These are phyloP conservation scores for Jaculus jaculus DNA, from an alignment of 2,113 vertebrate genomes.

Conservation along the genomic window DNA sequence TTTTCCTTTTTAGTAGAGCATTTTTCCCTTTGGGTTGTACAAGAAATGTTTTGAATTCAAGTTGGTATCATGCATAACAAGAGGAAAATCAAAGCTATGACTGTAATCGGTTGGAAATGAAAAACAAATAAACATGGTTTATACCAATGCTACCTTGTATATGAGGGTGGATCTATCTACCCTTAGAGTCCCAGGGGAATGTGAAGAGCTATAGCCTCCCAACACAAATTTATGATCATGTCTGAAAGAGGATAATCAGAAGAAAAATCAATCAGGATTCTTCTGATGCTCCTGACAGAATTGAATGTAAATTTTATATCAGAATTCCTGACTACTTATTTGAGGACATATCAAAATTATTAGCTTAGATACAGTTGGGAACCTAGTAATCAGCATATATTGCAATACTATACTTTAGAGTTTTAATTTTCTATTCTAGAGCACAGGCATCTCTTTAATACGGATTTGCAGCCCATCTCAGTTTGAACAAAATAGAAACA, in stretches of 20 bases:
- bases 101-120: slow-evolving; percentile 25
- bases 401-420: not conserved
- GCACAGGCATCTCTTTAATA: not conserved
- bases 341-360: not conserved
- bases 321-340: not conserved
- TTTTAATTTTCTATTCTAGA: not conserved
- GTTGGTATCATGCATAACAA: slow-evolving; percentile 57
- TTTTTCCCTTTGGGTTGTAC: slow-evolving; percentile 66
- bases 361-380: not conserved
- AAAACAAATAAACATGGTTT: too few relatives aligned
- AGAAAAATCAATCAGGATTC: not conserved
- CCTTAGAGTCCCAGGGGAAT: not conserved
- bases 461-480: not conserved
- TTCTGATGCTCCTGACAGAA: not conserved
- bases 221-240: not conserved
- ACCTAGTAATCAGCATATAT: not conserved
- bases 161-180: not conserved
- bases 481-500: not conserved
- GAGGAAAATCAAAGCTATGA: slow-evolving; percentile 10
- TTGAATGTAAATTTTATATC: not conserved
- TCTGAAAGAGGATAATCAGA: not conserved
- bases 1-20: slow-evolving; percentile 66
- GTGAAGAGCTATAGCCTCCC: not conserved
- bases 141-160: too few relatives aligned
- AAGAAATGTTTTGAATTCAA: slow-evolving; percentile 38